A percentile compares a stretch with the other conserved stretches of the same genome.
phyloP scores from a whole-genome alignment of 2,797 vertebrate genomes.

The Gallinago stenura region DNA sequence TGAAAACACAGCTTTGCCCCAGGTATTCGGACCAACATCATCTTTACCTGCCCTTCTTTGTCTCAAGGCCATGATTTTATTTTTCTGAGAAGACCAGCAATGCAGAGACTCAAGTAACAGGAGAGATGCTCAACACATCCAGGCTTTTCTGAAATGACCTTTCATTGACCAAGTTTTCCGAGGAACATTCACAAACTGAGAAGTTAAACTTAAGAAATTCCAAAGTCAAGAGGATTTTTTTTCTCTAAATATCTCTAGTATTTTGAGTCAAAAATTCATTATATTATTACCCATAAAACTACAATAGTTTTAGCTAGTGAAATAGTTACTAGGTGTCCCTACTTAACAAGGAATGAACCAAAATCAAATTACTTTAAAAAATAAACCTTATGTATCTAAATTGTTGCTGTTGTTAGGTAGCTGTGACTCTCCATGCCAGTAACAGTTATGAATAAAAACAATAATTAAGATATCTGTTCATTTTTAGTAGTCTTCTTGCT shows the following conservation, averaged over 20 bases:
- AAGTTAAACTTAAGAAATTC: background rate
- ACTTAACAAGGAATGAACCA: background rate
- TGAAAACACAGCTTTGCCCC: background rate
- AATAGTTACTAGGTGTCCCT: background rate
- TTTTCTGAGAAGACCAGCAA: background rate
- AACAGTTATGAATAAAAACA: background rate
- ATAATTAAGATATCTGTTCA: background rate
- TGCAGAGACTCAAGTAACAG: background rate
- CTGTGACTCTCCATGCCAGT: background rate
- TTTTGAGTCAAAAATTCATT: background rate
- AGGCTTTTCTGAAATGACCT: background rate
- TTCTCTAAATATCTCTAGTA: background rate
- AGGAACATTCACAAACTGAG: background rate
- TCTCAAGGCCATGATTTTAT: background rate
- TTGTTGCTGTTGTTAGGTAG: background rate
- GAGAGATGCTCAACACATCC: background rate
- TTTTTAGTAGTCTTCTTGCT: background rate
- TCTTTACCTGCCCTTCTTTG: background rate
- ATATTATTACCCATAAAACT: background rate
- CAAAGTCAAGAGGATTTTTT: background rate
- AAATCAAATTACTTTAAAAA: background rate
- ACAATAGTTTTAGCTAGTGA: background rate
- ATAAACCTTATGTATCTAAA: background rate
- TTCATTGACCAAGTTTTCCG: background rate
- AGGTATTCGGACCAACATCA: background rate